These are phyloP conservation scores for Aporrectodea caliginosa DNA, from an alignment of 1,140 invertebrate genomes.

Conservation along the genomic window DNA sequence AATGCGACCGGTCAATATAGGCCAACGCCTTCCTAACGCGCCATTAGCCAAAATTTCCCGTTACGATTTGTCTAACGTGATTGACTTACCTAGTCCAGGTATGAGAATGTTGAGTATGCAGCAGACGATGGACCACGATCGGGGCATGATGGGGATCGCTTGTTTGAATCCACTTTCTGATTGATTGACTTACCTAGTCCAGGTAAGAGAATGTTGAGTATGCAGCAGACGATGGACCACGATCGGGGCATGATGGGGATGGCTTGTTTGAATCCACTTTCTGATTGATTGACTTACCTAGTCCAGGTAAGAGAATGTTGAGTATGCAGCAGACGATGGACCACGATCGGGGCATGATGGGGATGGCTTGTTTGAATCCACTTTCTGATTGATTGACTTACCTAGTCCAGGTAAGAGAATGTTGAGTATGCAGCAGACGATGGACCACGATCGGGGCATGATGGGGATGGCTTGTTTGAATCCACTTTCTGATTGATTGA, in stretches of 20 bases:
- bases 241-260: neutral
- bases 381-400: slow-evolving; percentile 18
- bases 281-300: slow-evolving; percentile 23
- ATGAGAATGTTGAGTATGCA: slow-evolving; percentile 14
- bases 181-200: slow-evolving; percentile 23
- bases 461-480: neutral
- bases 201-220: slow-evolving; percentile 20
- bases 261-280: neutral
- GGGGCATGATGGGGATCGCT: neutral
- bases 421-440: slow-evolving; percentile 18
- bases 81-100: slow-evolving; percentile 23
- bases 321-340: slow-evolving; percentile 11
- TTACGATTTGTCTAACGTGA: neutral
- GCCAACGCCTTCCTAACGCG: no score
- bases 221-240: slow-evolving; percentile 8
- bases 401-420: slow-evolving; percentile 19
- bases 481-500: neutral
- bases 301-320: slow-evolving; percentile 20
- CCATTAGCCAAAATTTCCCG: neutral
- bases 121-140: slow-evolving; percentile 4
- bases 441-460: neutral
- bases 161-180: neutral
- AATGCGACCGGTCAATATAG: no score
- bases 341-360: neutral
- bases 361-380: neutral